Evolutionary conservation across 2,797 vertebrate species (phyloP).

Genomic region (Columba guinea): DNA sequence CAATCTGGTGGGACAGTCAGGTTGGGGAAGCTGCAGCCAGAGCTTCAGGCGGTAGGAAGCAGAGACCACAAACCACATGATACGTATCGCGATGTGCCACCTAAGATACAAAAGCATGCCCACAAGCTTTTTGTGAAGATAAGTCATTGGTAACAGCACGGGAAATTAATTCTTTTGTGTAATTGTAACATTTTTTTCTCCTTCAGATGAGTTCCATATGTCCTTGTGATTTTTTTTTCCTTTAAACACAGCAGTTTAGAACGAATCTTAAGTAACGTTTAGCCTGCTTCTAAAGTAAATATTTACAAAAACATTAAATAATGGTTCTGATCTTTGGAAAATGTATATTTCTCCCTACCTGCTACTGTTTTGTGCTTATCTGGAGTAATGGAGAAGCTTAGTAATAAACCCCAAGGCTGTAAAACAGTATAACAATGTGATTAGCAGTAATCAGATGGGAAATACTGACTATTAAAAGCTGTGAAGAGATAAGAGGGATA

Average conservation of each 20-base stretch:
- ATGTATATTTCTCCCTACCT: constrained; percentile 51
- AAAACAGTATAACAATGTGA: constrained; percentile 6
- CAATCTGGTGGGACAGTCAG: not conserved
- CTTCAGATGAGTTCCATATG: constrained; percentile 73
- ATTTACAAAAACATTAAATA: constrained; percentile 72
- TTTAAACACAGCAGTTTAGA: constrained; percentile 66
- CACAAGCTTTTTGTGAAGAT: constrained; percentile 40
- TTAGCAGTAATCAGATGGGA: constrained; percentile 48
- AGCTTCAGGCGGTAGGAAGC: constrained; percentile 37
- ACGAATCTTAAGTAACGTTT: constrained; percentile 61
- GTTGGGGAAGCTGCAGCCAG: constrained; percentile 35
- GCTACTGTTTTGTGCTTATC: constrained; percentile 61
- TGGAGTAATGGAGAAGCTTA: not conserved
- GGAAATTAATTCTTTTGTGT: constrained; percentile 68
- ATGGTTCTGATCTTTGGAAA: constrained; percentile 53
- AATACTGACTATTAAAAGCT: constrained; percentile 26
- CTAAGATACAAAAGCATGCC: constrained; percentile 51
- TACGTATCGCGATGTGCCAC: constrained; percentile 45
- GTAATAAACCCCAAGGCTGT: not conserved
- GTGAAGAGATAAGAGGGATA: constrained; percentile 17
- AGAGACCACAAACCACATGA: constrained; percentile 51
- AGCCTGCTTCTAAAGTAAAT: constrained; percentile 68
- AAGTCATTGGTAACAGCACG: constrained; percentile 47
- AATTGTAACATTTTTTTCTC: constrained; percentile 36
- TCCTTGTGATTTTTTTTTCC: constrained; percentile 38